Evolutionary conservation across 2,797 vertebrate genomes (phyloP).

Genomic region (Sebastes steindachneri): DNA sequence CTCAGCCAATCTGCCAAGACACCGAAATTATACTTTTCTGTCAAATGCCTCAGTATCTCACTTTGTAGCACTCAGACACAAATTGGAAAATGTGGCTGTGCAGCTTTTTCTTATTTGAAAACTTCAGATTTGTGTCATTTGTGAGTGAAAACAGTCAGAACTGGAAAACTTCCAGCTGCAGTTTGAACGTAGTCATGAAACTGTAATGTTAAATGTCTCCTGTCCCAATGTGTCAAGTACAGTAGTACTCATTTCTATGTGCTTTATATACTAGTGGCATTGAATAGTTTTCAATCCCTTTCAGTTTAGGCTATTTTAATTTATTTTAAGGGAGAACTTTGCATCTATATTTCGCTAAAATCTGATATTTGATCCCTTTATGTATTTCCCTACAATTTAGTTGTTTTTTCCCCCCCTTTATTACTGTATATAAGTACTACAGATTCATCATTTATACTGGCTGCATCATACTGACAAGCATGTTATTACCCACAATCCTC

Average conservation of each 20-base stretch:
- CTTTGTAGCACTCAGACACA: neutral
- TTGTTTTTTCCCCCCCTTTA: neutral
- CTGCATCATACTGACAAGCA: conserved; percentile 85
- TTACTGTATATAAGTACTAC: neutral
- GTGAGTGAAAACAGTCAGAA: neutral
- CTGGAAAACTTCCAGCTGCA: conserved; percentile 25
- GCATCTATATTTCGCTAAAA: neutral
- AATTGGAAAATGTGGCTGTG: neutral
- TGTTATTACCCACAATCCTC: conserved; percentile 71
- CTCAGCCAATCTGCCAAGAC: neutral
- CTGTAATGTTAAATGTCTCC: neutral
- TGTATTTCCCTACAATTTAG: neutral
- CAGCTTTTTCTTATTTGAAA: neutral
- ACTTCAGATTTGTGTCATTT: neutral
- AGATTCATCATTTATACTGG: conserved; percentile 27
- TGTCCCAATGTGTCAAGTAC: neutral
- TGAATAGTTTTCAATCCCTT: neutral
- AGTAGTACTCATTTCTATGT: neutral
- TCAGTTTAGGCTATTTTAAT: neutral
- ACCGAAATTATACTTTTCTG: neutral
- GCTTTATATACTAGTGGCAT: neutral
- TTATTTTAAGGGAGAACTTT: too few relatives aligned
- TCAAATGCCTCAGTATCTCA: neutral
- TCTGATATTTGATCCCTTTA: neutral
- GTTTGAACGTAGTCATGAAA: conserved; percentile 28